Base-by-base conservation (phyloP, 23 tunicate genomes). In the Trididemnum nubilum region DNA sequence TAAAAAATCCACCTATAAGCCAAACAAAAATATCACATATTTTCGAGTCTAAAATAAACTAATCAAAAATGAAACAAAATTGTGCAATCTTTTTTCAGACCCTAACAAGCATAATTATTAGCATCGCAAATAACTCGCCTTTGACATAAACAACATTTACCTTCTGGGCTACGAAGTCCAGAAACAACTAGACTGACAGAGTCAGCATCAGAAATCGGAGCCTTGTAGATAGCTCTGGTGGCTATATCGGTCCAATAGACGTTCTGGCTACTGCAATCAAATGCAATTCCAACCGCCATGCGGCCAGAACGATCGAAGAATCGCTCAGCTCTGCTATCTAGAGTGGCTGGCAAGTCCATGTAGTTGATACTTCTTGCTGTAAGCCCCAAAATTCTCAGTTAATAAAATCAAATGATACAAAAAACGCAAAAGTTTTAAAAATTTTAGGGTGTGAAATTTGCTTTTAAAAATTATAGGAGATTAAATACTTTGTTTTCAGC, bases 151-250 rank as follows among this genome's bases (percentile, higher is more conserved):
- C 54, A 44, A 15, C 54, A 61, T 61, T 61, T 61, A 89, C 97
- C 97, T 82, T 91, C 97, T 0, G 97, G 97, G 37, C 90, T 82
- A 54, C 90, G 37, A 0, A 91, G 18, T n/a, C 85, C 81, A 5
- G 60, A 36, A 2, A 32, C 34, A 18, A 81, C 77, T 37, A 92
- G 54, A 27, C 57, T 71, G 35, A 61, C 22, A 7, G 88, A 19
- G 35, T 59, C 67, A 12, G 59, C 71, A 29, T 90, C 86, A 35
- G 64, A 72, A 2, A 92, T 23, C 1, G 85, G 86, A 0, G 92
- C 85, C 31, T 58, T 87, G 88, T 64, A 92, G 23, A 92, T 87
- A 0, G 64, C 66, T 28, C 92, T 27, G 2, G 81, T 72, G 2
- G 83, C 58, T 12, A 83, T 92, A 34, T 87, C 92, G 15, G 85